Conservation (phyloP, 2,113 vertebrate species). For the Nanger granti region DNA sequence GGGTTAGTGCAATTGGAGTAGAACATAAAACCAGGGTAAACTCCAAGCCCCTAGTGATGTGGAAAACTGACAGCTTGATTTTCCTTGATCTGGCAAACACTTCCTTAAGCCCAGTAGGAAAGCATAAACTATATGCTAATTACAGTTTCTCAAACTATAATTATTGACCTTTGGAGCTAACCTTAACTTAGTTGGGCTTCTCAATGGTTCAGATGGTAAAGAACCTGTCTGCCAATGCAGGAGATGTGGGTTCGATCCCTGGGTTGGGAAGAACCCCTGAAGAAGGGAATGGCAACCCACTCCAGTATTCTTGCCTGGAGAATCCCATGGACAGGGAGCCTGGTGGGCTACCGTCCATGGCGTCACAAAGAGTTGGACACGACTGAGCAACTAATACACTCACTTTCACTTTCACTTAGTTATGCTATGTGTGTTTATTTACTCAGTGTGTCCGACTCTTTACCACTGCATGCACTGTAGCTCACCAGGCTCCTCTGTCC, state of each 20-base stretch:
- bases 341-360: neutral
- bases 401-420: neutral
- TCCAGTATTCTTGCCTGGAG: neutral
- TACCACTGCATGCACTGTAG: neutral
- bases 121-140: neutral
- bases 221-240: neutral
- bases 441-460: neutral
- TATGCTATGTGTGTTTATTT: neutral
- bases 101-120: neutral
- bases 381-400: no score
- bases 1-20: neutral
- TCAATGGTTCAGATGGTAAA: neutral
- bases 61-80: neutral
- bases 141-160: neutral
- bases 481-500: neutral
- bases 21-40: neutral
- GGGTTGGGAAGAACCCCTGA: neutral
- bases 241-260: neutral
- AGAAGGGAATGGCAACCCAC: neutral
- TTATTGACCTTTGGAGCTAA: neutral
- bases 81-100: neutral
- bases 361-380: neutral
- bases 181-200: neutral
- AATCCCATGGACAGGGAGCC: neutral
- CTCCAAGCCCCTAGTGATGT: neutral